phyloP scores from a whole-genome alignment of 2,113 vertebrate species.

The Delphinus delphis region DNA sequence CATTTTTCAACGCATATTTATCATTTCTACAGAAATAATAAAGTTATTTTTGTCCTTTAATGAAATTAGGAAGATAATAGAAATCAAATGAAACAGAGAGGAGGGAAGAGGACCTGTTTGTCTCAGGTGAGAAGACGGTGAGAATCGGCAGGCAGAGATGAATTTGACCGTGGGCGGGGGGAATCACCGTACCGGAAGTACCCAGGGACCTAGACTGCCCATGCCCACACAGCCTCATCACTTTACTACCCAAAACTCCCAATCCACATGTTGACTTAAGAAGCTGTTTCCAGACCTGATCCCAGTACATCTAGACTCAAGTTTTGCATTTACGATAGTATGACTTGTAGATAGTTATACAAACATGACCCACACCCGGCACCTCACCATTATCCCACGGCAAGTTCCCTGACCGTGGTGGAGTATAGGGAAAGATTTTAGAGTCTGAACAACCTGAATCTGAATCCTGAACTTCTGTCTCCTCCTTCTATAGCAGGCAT shows the following conservation, averaged over 20 bases:
- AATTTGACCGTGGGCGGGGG: accelerated
- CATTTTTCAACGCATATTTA: background rate
- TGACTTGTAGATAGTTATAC: too few species aligned
- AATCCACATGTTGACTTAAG: background rate
- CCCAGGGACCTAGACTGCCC: accelerated
- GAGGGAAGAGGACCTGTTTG: background rate
- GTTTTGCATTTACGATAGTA: too few species aligned
- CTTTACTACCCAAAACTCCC: background rate
- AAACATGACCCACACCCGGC: accelerated
- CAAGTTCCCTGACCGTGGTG: accelerated
- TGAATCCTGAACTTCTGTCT: background rate
- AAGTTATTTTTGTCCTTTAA: background rate
- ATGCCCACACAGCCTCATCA: accelerated
- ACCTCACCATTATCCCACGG: accelerated
- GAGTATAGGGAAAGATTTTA: background rate
- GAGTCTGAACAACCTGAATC: background rate
- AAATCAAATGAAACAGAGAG: background rate
- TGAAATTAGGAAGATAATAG: background rate
- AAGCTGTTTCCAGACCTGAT: background rate
- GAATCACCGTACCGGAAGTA: accelerated
- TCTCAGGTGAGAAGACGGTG: background rate
- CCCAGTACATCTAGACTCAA: accelerated
- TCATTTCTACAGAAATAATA: background rate
- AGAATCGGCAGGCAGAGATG: accelerated
- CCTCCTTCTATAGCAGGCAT: accelerated